These are phyloP conservation scores for Sceloporus undulatus DNA, from an alignment of 2,113 vertebrate species.

Conservation along the genomic window DNA sequence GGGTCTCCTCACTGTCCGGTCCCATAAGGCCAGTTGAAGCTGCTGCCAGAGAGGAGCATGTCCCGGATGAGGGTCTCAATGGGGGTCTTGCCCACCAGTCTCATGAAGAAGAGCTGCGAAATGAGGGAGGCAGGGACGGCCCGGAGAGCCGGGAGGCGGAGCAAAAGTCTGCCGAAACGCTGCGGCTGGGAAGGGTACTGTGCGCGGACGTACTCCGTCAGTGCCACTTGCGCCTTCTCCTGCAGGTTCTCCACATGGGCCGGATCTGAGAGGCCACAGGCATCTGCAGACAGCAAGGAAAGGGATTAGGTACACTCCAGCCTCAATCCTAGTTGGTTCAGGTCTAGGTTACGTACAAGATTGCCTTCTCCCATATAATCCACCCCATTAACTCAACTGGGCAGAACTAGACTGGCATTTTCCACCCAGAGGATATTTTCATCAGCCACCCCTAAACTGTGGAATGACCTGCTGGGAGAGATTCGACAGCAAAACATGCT, in stretches of 20 bases:
- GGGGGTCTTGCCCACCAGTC: constrained; percentile 95
- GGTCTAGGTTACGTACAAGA: too few species aligned
- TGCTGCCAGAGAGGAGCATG: constrained; percentile 96
- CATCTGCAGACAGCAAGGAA: constrained; percentile 76
- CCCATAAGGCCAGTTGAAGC: constrained; percentile 95
- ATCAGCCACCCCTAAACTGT: too few species aligned
- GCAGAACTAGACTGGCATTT: too few species aligned
- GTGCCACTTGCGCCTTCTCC: constrained; percentile 96
- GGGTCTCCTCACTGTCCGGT: constrained; percentile 81
- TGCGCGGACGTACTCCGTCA: constrained; percentile 91
- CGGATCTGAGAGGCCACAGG: constrained; percentile 92
- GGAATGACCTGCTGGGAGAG: too few species aligned
- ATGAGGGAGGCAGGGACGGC: constrained; percentile 94
- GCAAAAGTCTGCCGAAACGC: constrained; percentile 90
- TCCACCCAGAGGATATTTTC: too few species aligned
- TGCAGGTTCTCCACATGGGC: constrained; percentile 93
- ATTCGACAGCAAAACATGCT: too few species aligned
- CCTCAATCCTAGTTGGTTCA: too few species aligned
- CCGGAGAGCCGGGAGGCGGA: constrained; percentile 90
- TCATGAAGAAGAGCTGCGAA: constrained; percentile 97
- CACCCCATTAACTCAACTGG: too few species aligned
- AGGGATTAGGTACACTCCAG: too few species aligned
- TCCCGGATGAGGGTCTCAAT: constrained; percentile 96
- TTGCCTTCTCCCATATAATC: too few species aligned
- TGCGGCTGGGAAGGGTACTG: constrained; percentile 94